Conservation (phyloP, 2,113 vertebrate species). For the Synodontis membranacea region DNA sequence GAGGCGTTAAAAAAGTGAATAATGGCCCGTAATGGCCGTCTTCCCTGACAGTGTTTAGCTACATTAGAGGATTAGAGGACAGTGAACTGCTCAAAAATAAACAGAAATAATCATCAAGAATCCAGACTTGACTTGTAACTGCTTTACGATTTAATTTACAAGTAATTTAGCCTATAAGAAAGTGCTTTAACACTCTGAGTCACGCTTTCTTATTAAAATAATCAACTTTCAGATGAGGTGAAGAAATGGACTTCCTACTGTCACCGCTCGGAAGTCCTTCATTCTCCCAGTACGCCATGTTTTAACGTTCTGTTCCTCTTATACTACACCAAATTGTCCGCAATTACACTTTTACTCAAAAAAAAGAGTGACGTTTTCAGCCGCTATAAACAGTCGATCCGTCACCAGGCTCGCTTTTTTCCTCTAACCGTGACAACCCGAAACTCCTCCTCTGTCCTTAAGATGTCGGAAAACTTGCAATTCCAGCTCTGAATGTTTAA, state of each 20-base stretch:
- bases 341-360: too few relatives aligned
- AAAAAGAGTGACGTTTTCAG: background rate
- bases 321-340: background rate
- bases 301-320: background rate
- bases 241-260: background rate
- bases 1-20: background rate
- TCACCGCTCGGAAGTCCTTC: background rate
- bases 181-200: background rate
- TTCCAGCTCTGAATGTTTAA: too few relatives aligned
- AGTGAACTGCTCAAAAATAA: background rate
- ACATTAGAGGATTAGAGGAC: background rate
- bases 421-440: background rate
- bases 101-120: background rate
- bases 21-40: background rate
- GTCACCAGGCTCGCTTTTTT: too few relatives aligned
- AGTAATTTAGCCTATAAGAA: background rate
- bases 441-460: background rate
- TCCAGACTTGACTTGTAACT: background rate
- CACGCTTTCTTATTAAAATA: background rate
- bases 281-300: background rate
- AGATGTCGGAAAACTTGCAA: background rate
- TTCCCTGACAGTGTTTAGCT: background rate
- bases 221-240: background rate
- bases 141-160: background rate
- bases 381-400: background rate